phyloP scores from a whole-genome alignment of 1,140 invertebrate genomes.

The Hestina assimilis region DNA sequence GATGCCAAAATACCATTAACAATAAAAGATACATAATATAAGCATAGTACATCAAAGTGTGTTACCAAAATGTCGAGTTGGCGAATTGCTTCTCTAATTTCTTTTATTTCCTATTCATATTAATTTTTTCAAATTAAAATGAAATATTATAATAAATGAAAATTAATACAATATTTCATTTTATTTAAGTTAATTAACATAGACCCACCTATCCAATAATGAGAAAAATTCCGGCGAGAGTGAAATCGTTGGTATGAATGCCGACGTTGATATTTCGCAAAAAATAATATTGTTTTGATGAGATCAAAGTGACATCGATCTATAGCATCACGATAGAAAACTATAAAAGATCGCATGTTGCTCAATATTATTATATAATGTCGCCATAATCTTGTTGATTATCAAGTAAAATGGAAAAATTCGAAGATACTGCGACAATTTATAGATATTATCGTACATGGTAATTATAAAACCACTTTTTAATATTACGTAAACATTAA shows the following conservation, averaged over 20 bases:
- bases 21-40: too few relatives aligned
- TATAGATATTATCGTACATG: background rate
- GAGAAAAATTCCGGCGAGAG: constrained; percentile 49
- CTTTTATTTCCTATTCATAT: too few relatives aligned
- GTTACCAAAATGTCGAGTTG: constrained; percentile 47
- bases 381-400: too few relatives aligned
- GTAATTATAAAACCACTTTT: background rate
- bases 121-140: too few relatives aligned
- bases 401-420: background rate
- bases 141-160: too few relatives aligned
- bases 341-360: background rate
- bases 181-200: constrained; percentile 1
- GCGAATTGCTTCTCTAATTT: constrained; percentile 35
- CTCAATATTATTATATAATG: background rate
- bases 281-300: constrained; percentile 18
- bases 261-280: constrained; percentile 16
- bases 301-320: background rate
- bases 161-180: too few relatives aligned
- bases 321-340: background rate
- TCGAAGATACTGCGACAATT: background rate
- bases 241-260: constrained; percentile 31
- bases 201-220: constrained; percentile 17
- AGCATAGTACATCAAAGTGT: too few relatives aligned
- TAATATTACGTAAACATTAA: background rate
- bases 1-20: background rate